phyloP scores from a whole-genome alignment of 2,797 vertebrate species.

The Centroberyx gerrardi region DNA sequence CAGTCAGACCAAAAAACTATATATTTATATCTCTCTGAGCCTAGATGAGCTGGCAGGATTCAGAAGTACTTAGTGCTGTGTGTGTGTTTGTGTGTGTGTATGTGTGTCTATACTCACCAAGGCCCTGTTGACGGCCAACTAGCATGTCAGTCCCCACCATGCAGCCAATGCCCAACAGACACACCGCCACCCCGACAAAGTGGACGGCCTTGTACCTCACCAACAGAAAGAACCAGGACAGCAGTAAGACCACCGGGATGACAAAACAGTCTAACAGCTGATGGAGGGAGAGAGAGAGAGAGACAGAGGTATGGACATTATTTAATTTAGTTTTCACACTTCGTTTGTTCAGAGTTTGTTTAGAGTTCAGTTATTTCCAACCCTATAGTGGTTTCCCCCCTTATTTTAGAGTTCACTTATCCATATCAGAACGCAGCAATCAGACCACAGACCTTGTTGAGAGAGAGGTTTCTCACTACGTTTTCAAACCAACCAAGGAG shows the following conservation, averaged over 20 bases:
- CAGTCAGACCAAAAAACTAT: too few relatives aligned
- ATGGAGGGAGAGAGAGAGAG: background rate
- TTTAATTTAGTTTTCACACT: background rate
- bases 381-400: too few relatives aligned
- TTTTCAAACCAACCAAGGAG: too few relatives aligned
- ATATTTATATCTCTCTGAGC: too few relatives aligned
- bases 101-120: slow-evolving; percentile 83
- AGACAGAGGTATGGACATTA: background rate
- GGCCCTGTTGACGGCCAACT: slow-evolving; percentile 92
- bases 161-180: slow-evolving; percentile 94
- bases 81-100: slow-evolving; percentile 3
- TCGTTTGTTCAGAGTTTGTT: background rate
- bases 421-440: too few relatives aligned
- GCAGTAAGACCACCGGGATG: slow-evolving; percentile 94
- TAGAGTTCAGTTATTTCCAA: too few relatives aligned
- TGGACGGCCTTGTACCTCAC: slow-evolving; percentile 96
- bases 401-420: too few relatives aligned
- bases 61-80: too few relatives aligned
- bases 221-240: slow-evolving; percentile 97
- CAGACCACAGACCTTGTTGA: too few relatives aligned
- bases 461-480: too few relatives aligned
- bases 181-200: slow-evolving; percentile 92
- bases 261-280: slow-evolving; percentile 96
- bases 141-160: slow-evolving; percentile 96
- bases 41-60: too few relatives aligned